Conservation (phyloP, 2,888 invertebrate species). For the Choreutis nemorana region DNA sequence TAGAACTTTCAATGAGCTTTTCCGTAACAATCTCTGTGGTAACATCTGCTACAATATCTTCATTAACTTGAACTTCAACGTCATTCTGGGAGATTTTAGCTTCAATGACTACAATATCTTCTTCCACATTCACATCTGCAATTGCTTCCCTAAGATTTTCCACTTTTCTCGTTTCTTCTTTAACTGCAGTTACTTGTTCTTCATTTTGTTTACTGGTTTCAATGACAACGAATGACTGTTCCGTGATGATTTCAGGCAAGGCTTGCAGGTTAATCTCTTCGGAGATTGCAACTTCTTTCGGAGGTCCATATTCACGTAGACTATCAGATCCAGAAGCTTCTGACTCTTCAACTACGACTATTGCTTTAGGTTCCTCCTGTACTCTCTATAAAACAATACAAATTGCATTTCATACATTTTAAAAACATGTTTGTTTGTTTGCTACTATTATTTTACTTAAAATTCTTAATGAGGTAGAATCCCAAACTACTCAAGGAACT, state of each 20-base stretch:
- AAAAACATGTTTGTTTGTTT: no score
- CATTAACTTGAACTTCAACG: slow-evolving; percentile 9
- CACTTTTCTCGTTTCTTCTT: no score
- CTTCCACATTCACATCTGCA: no score
- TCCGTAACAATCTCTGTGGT: slow-evolving; percentile 12
- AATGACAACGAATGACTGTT: slow-evolving; percentile 27
- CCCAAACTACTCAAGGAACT: no score
- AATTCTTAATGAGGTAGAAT: no score
- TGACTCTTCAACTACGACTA: slow-evolving; percentile 35
- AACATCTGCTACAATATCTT: slow-evolving; percentile 11
- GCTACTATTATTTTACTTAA: no score
- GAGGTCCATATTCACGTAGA: slow-evolving; percentile 57
- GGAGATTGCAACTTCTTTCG: slow-evolving; percentile 31
- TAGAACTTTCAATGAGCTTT: slow-evolving; percentile 9
- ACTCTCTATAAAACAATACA: no score
- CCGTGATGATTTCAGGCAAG: slow-evolving; percentile 35
- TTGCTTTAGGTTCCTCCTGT: no score
- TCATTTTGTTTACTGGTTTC: slow-evolving; percentile 14
- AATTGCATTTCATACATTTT: no score
- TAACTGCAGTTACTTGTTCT: background rate
- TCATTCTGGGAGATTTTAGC: no score
- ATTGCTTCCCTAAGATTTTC: background rate
- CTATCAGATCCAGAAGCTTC: slow-evolving; percentile 56
- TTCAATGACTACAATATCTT: background rate
- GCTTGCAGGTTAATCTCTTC: slow-evolving; percentile 30